Evolutionary conservation across 2,113 vertebrate species (phyloP).

Genomic region (Lonchura striata): DNA sequence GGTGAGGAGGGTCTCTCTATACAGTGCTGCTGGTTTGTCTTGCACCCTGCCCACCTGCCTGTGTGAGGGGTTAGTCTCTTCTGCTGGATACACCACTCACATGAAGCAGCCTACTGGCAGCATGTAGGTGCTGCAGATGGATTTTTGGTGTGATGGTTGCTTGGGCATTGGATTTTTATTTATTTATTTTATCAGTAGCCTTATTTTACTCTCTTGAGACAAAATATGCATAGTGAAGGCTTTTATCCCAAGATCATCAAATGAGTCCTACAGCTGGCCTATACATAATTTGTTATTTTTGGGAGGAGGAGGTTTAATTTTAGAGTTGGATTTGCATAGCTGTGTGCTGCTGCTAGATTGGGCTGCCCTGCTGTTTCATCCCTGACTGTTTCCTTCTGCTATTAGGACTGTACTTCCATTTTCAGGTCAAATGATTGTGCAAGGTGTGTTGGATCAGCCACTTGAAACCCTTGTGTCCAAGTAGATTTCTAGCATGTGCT

Average conservation of each 20-base stretch:
- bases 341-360: not conserved
- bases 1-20: not conserved
- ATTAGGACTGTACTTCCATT: not conserved
- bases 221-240: not conserved
- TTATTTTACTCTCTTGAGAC: not conserved
- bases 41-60: fast-evolving
- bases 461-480: not conserved
- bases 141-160: not conserved
- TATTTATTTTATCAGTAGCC: not conserved
- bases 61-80: not conserved
- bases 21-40: not conserved
- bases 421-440: not conserved
- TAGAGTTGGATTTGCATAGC: not conserved
- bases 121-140: not conserved
- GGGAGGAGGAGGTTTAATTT: not conserved
- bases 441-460: not conserved
- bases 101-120: not conserved
- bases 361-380: not conserved
- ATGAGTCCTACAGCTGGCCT: not conserved
- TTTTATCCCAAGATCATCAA: not conserved
- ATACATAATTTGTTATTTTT: not conserved
- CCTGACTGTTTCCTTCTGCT: not conserved
- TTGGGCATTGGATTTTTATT: not conserved
- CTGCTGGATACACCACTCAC: not conserved
- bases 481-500: not conserved